Evolutionary conservation across 2,888 invertebrate species (phyloP).

Genomic region (Therioaphis trifolii): DNA sequence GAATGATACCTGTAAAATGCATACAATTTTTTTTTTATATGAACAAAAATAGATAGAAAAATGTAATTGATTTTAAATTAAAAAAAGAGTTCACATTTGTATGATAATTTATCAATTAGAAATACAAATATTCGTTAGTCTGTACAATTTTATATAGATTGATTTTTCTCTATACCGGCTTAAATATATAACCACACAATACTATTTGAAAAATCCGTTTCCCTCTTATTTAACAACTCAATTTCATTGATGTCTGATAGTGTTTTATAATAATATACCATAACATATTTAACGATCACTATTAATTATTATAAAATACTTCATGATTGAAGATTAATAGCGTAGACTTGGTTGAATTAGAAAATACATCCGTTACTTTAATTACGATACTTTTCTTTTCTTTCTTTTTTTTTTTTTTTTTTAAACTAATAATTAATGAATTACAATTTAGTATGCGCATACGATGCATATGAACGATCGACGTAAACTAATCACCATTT

Average conservation of each 20-base stretch:
- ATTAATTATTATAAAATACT: slow-evolving; percentile 35
- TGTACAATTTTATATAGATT: too few species aligned
- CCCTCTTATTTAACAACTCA: neutral
- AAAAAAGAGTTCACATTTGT: too few species aligned
- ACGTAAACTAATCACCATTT: slow-evolving; percentile 20
- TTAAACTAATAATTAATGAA: neutral
- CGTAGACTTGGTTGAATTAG: neutral
- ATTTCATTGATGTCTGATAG: neutral
- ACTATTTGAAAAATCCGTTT: slow-evolving; percentile 8
- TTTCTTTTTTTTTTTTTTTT: too few species aligned
- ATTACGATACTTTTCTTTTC: neutral
- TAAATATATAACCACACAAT: neutral
- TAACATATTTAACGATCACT: slow-evolving; percentile 29
- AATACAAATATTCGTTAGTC: too few species aligned
- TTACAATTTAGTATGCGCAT: neutral
- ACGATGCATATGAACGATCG: neutral
- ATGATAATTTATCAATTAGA: too few species aligned
- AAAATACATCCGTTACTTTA: slow-evolving; percentile 20
- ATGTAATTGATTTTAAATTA: too few species aligned
- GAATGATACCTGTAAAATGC: too few species aligned
- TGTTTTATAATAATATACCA: neutral
- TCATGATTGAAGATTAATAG: slow-evolving; percentile 11
- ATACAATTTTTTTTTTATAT: too few species aligned
- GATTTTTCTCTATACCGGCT: too few species aligned
- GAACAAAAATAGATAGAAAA: too few species aligned